Percentiles rank a stretch among this genome's conserved stretches.
Conservation (phyloP, 2,113 vertebrate species). For the Melanostigma gelatinosum region DNA sequence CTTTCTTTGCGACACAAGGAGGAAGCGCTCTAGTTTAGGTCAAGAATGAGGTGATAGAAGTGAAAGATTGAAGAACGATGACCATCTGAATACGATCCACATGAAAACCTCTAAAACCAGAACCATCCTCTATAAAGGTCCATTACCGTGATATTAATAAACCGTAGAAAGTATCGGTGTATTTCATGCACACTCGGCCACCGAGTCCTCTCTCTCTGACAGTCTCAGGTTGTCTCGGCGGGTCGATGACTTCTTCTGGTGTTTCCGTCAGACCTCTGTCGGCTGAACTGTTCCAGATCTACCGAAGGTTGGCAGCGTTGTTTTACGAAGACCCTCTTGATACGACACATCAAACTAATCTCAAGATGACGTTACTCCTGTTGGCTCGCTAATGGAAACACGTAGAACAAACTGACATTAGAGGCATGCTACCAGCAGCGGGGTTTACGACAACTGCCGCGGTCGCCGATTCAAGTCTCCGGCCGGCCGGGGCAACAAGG, state of each 20-base stretch:
- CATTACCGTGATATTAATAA: conserved; percentile 39
- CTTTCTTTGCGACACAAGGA: too few relatives aligned
- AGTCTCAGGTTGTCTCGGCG: neutral
- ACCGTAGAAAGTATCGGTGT: conserved; percentile 37
- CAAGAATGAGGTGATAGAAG: too few relatives aligned
- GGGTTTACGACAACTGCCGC: neutral
- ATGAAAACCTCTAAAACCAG: neutral
- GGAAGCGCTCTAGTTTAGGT: too few relatives aligned
- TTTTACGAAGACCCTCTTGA: conserved; percentile 34
- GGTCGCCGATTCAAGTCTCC: neutral
- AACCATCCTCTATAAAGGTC: neutral
- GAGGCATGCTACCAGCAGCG: conserved; percentile 61
- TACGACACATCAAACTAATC: conserved; percentile 48
- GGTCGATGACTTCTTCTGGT: neutral
- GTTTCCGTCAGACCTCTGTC: neutral
- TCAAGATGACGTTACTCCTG: conserved; percentile 45
- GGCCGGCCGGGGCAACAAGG: neutral
- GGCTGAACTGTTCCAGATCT: neutral
- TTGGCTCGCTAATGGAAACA: conserved; percentile 57
- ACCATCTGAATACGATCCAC: too few relatives aligned
- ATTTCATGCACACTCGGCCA: conserved; percentile 66
- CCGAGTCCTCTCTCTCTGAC: conserved; percentile 24
- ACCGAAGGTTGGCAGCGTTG: conserved; percentile 10
- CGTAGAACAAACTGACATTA: conserved; percentile 64
- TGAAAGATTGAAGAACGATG: too few relatives aligned